phyloP scores from a whole-genome alignment of 1,140 invertebrate genomes.

The Nephila pilipes region DNA sequence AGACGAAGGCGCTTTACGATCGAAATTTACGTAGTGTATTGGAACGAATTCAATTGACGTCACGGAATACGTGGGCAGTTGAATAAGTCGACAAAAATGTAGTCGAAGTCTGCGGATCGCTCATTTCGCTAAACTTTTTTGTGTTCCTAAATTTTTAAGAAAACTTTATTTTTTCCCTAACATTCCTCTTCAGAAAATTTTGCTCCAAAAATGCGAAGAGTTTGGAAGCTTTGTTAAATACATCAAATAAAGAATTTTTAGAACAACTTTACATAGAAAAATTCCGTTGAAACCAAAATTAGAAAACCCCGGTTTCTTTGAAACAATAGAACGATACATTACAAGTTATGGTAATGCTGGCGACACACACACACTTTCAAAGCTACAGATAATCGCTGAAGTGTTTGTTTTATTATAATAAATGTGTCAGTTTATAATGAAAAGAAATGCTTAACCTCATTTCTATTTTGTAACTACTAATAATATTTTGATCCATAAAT shows the following conservation, averaged over 20 bases:
- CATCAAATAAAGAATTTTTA: not conserved
- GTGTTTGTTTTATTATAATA: too few relatives aligned
- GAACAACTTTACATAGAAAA: not conserved
- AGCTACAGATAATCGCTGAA: too few relatives aligned
- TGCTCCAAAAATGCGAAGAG: too few relatives aligned
- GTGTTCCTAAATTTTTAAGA: not conserved
- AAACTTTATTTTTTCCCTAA: not conserved
- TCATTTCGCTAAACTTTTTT: not conserved
- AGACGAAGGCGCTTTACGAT: not conserved
- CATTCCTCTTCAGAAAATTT: not conserved
- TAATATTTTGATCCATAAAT: too few relatives aligned
- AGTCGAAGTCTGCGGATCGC: not conserved
- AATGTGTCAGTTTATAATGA: too few relatives aligned
- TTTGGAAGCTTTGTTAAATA: not conserved
- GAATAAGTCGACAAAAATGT: not conserved
- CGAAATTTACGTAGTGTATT: constrained; percentile 6
- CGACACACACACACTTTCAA: too few relatives aligned
- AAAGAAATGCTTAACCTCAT: too few relatives aligned
- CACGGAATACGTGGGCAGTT: not conserved
- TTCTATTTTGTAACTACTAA: too few relatives aligned
- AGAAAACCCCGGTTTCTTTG: too few relatives aligned
- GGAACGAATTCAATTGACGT: constrained; percentile 24
- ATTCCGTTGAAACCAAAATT: too few relatives aligned
- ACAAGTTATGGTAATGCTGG: too few relatives aligned
- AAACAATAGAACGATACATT: too few relatives aligned